A percentile compares a stretch with the other conserved stretches of the same genome.
These are phyloP conservation scores for Leucopternis melanops DNA, from an alignment of 2,113 vertebrate genomes.

Conservation along the genomic window DNA sequence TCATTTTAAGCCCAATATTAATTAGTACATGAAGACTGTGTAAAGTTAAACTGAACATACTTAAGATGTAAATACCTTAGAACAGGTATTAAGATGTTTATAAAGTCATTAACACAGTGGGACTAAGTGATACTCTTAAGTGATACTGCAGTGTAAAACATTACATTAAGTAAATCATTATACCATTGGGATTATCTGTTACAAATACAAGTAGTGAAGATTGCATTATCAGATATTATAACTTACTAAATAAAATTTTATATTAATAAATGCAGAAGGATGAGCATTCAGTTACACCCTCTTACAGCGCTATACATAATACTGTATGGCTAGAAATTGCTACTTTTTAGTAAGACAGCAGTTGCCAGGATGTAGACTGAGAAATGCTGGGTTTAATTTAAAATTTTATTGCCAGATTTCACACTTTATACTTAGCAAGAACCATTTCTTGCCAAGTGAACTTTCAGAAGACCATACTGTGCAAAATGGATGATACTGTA, in stretches of 20 bases:
- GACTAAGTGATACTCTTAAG: not conserved
- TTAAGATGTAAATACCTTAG: not conserved
- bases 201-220: not conserved
- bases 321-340: not conserved
- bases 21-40: not conserved
- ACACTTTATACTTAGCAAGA: conserved; percentile 42
- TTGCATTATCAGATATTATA: not conserved
- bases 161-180: not conserved
- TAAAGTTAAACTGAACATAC: not conserved
- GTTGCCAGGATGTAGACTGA: not conserved
- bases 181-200: not conserved
- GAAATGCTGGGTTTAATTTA: conserved; percentile 32
- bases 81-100: not conserved
- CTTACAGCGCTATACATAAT: not conserved
- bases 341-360: not conserved
- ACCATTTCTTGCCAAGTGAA: conserved; percentile 17
- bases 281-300: not conserved
- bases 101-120: not conserved
- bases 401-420: conserved; percentile 47
- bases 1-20: not conserved
- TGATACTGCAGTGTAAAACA: not conserved
- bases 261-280: not conserved
- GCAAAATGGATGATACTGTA: not conserved
- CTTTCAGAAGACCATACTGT: conserved; percentile 12
- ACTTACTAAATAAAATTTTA: not conserved